phyloP scores from a whole-genome alignment of 1,140 invertebrate genomes.

The Drosophila littoralis region DNA sequence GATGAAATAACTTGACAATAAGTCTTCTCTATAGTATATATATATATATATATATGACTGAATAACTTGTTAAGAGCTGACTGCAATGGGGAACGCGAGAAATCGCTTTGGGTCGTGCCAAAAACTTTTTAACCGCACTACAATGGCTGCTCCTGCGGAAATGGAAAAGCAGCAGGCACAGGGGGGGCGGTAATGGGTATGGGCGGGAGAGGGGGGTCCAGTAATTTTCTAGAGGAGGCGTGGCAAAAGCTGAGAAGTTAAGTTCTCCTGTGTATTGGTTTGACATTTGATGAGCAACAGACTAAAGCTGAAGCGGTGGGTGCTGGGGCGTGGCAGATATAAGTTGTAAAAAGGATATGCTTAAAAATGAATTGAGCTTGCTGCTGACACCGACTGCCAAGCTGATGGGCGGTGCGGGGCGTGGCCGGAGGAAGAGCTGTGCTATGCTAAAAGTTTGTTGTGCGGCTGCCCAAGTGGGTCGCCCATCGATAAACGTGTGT shows the following conservation, averaged over 20 bases:
- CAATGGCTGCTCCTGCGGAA: conserved; percentile 62
- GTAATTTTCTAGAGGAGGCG: not conserved
- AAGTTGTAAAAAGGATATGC: conserved; percentile 69
- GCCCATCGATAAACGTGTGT: conserved; percentile 11
- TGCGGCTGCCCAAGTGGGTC: conserved; percentile 32
- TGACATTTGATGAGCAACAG: conserved; percentile 80
- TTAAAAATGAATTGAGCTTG: conserved; percentile 81
- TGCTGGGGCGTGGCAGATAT: conserved; percentile 15
- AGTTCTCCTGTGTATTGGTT: conserved; percentile 79
- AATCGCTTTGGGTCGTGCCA: conserved; percentile 76
- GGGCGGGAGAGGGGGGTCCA: no score
- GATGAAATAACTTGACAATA: conserved; percentile 73
- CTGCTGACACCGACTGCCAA: conserved; percentile 38
- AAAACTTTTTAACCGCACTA: conserved; percentile 77
- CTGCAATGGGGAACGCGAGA: conserved; percentile 60
- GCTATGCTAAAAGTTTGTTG: conserved; percentile 10
- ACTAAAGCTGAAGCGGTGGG: conserved; percentile 22
- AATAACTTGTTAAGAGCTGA: conserved; percentile 63
- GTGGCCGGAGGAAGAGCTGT: not conserved
- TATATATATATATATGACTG: conserved; percentile 26
- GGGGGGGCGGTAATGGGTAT: not conserved
- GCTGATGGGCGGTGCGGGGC: conserved; percentile 11
- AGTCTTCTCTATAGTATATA: conserved; percentile 4
- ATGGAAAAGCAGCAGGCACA: conserved; percentile 66
- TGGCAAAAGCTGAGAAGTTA: conserved; percentile 60